A percentile compares a stretch with the other conserved stretches of the same genome.
Evolutionary conservation across 2,113 vertebrate genomes (phyloP).

Genomic region (Guaruba guarouba): DNA sequence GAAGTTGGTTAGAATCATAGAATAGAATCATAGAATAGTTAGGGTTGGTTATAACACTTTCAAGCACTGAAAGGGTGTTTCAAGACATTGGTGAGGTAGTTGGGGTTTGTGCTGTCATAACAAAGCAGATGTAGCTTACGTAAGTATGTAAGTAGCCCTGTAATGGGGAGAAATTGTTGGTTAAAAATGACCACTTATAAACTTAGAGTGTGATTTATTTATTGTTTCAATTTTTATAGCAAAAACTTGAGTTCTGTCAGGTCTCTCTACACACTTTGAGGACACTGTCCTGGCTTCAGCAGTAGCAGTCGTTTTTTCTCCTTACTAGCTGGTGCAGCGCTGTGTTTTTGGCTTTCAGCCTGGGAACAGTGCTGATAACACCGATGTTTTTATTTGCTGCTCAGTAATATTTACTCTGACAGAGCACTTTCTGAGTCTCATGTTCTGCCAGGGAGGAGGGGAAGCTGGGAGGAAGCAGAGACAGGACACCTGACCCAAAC

Average conservation of each 20-base stretch:
- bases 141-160: neutral
- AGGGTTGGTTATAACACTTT: neutral
- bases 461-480: too few relatives aligned
- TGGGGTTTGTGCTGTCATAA: neutral
- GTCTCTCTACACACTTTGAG: neutral
- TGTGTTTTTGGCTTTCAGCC: too few relatives aligned
- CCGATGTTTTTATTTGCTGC: too few relatives aligned
- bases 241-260: neutral
- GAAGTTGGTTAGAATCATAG: neutral
- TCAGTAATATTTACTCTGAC: too few relatives aligned
- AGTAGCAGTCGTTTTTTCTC: too few relatives aligned
- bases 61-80: neutral
- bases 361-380: too few relatives aligned
- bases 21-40: too few relatives aligned
- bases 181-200: neutral
- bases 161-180: neutral
- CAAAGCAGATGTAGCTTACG: neutral
- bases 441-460: too few relatives aligned
- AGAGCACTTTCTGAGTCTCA: too few relatives aligned
- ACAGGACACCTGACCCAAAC: too few relatives aligned
- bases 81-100: rapidly evolving
- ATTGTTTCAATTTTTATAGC: neutral
- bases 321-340: too few relatives aligned
- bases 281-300: neutral
- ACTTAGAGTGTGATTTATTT: neutral